Evolutionary conservation across 2,888 invertebrate genomes (phyloP).

Genomic region (Azorinus chamasolen): DNA sequence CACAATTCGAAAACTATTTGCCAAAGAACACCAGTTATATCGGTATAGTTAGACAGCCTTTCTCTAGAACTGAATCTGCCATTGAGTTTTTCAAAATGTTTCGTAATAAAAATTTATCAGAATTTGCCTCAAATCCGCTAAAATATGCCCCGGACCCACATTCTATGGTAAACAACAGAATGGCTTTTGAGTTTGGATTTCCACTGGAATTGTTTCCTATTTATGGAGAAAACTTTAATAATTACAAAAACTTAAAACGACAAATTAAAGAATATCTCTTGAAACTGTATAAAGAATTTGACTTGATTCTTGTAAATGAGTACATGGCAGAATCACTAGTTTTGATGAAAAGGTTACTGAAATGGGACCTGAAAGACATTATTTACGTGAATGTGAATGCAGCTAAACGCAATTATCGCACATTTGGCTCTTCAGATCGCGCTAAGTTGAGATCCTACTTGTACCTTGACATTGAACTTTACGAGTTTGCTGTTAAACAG

Average conservation of each 20-base stretch:
- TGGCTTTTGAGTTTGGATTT: slow-evolving; percentile 69
- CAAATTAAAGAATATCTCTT: slow-evolving; percentile 34
- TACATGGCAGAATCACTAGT: slow-evolving; percentile 70
- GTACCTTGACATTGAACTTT: slow-evolving; percentile 47
- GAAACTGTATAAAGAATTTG: slow-evolving; percentile 58
- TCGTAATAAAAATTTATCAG: slow-evolving; percentile 35
- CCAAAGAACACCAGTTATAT: slow-evolving; percentile 63
- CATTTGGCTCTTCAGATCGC: slow-evolving; percentile 20
- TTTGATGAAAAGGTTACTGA: slow-evolving; percentile 55
- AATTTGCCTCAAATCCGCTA: slow-evolving; percentile 49
- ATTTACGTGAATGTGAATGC: slow-evolving; percentile 54
- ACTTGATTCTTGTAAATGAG: slow-evolving; percentile 66
- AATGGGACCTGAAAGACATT: slow-evolving; percentile 62
- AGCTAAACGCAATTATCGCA: background rate
- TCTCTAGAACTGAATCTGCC: slow-evolving; percentile 55
- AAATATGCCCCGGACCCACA: slow-evolving; percentile 36
- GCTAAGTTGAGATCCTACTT: slow-evolving; percentile 26
- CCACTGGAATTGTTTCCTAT: slow-evolving; percentile 51
- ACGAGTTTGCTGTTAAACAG: slow-evolving; percentile 20
- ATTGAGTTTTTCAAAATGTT: slow-evolving; percentile 50
- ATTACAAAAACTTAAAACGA: slow-evolving; percentile 30
- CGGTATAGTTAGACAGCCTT: slow-evolving; percentile 67
- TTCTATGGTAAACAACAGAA: slow-evolving; percentile 59
- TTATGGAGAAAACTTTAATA: background rate
- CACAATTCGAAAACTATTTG: slow-evolving; percentile 54